These are phyloP conservation scores for Crotophaga sulcirostris DNA, from an alignment of 2,113 vertebrate genomes.

Conservation along the genomic window DNA sequence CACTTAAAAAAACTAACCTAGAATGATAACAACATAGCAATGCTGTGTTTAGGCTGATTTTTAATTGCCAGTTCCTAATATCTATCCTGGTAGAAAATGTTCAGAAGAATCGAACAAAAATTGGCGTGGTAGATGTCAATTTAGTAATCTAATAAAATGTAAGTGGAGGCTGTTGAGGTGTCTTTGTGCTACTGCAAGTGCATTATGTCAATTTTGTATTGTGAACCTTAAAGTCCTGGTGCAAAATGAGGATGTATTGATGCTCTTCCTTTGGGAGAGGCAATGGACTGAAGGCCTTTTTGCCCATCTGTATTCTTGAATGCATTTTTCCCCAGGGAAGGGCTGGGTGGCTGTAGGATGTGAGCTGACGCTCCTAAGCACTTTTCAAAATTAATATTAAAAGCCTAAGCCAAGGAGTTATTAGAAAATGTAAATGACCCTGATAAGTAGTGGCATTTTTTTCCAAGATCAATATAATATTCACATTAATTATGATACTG, in stretches of 20 bases:
- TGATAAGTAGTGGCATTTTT: background rate
- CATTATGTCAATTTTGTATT: background rate
- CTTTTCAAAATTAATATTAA: background rate
- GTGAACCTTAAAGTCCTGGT: background rate
- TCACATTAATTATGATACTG: background rate
- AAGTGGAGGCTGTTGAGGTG: background rate
- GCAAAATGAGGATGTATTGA: accelerated
- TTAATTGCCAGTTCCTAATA: background rate
- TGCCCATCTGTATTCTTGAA: background rate
- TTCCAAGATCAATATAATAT: background rate
- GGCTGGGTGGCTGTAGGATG: background rate
- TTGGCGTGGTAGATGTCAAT: background rate
- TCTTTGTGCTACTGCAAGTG: background rate
- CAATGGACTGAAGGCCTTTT: accelerated
- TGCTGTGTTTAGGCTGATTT: background rate
- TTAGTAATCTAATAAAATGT: background rate
- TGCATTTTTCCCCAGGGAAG: background rate
- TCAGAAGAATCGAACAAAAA: background rate
- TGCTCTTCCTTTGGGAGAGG: background rate
- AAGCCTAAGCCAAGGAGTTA: constrained; percentile 11
- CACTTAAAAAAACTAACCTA: background rate
- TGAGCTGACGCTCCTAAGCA: background rate
- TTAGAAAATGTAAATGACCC: constrained; percentile 28
- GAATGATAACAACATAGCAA: background rate
- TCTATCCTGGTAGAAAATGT: background rate